Conservation (phyloP, 1,140 invertebrate species). For the Phymorhynchus buccinoides region DNA sequence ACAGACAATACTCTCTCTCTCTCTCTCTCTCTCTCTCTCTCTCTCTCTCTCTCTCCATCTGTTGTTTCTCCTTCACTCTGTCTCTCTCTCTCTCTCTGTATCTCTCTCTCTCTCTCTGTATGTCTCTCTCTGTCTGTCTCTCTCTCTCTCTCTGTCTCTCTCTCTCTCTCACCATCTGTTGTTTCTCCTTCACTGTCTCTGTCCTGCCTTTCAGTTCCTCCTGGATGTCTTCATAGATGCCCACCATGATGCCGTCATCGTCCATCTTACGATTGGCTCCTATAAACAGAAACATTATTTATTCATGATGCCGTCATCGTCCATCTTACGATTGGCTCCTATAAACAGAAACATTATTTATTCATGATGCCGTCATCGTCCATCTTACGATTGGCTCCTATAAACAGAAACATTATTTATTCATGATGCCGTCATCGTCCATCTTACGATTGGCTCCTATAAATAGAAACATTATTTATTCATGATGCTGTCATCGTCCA, state of each 20-base stretch:
- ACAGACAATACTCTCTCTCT: no score
- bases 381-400: constrained; percentile 80
- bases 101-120: no score
- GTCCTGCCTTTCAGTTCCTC: constrained; percentile 84
- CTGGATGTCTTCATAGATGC: constrained; percentile 71
- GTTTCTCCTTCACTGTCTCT: constrained; percentile 81
- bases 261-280: constrained; percentile 81
- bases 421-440: no score
- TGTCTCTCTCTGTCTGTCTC: no score
- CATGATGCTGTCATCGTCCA: no score
- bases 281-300: constrained; percentile 52
- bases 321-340: constrained; percentile 80
- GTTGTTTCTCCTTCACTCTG: no score
- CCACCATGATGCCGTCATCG: constrained; percentile 77
- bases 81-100: no score
- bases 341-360: constrained; percentile 39
- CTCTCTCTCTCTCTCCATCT: no score
- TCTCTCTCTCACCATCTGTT: constrained; percentile 65
- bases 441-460: no score
- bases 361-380: constrained; percentile 79
- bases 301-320: constrained; percentile 80
- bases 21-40: no score
- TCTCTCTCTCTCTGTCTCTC: no score
- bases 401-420: constrained; percentile 19
- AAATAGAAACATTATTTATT: no score